A percentile compares a stretch with the other conserved stretches of the same genome.
Conservation (phyloP, 2,113 vertebrate genomes). For the Stictonetta naevosa region DNA sequence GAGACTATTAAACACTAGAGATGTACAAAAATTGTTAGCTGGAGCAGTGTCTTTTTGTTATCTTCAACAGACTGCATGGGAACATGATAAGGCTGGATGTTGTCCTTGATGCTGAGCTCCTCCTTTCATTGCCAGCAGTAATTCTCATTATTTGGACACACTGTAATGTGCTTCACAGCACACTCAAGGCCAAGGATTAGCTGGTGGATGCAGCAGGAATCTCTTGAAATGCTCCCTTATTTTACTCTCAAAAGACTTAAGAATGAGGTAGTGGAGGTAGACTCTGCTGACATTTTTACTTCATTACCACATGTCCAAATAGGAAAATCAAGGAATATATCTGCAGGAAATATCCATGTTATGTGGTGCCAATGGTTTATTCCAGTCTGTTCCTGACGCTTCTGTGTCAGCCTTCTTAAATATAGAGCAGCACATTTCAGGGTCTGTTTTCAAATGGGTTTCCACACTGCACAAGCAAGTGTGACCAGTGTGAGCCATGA, state of each 20-base stretch:
- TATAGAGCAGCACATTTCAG: background rate
- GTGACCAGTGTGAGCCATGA: background rate
- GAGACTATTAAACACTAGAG: background rate
- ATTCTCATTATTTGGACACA: background rate
- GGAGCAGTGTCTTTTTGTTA: background rate
- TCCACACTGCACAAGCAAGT: background rate
- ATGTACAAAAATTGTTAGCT: background rate
- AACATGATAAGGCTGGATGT: background rate
- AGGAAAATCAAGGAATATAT: background rate
- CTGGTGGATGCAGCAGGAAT: background rate
- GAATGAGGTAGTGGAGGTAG: background rate
- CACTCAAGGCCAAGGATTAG: background rate
- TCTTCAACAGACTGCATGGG: background rate
- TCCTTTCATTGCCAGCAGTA: background rate
- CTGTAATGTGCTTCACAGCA: background rate
- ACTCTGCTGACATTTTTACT: background rate
- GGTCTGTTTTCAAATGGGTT: background rate
- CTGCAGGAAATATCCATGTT: background rate
- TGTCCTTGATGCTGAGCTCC: background rate
- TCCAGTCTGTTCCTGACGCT: background rate
- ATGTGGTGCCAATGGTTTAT: background rate
- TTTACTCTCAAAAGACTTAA: background rate
- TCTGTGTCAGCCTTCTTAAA: background rate
- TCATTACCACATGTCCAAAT: background rate
- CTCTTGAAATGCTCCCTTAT: background rate